phyloP scores from a whole-genome alignment of 2,113 vertebrate species.

The Struthidea cinerea region DNA sequence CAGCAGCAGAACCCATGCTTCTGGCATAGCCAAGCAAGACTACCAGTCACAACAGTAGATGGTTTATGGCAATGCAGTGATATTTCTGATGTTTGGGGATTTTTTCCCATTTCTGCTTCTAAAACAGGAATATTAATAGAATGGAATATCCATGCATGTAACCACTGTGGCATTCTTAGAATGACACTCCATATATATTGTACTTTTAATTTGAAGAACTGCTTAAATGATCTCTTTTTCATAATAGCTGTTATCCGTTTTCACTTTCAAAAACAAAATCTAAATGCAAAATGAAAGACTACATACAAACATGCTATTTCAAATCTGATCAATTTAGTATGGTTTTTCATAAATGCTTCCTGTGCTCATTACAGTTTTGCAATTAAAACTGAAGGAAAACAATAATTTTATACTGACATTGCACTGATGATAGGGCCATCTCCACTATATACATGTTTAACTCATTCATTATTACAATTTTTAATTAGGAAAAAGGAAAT shows the following conservation, averaged over 20 bases:
- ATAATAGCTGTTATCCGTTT: not conserved
- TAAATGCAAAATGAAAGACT: constrained; percentile 15
- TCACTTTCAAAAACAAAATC: constrained; percentile 16
- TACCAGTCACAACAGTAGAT: not conserved
- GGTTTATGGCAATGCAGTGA: not conserved
- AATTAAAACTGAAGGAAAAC: constrained; percentile 55
- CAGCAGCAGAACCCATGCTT: not conserved
- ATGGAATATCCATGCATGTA: not conserved
- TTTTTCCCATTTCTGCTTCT: not conserved
- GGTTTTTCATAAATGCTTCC: constrained; percentile 33
- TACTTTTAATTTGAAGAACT: not conserved
- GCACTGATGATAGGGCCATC: not conserved
- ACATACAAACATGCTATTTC: constrained; percentile 22
- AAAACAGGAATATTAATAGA: not conserved
- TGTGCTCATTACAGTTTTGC: constrained; percentile 29
- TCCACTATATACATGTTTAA: not conserved
- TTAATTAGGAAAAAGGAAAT: constrained; percentile 65
- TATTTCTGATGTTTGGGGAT: not conserved
- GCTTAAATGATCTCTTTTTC: not conserved
- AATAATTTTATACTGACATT: constrained; percentile 27
- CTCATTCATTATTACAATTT: constrained; percentile 45
- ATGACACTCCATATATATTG: not conserved
- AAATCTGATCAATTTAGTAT: constrained; percentile 14
- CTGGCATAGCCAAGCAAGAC: not conserved
- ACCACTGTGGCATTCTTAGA: not conserved